Percentiles rank a stretch among this genome's conserved stretches.
phyloP scores from a whole-genome alignment of 2,797 vertebrate species.

The Tokudaia muenninki region DNA sequence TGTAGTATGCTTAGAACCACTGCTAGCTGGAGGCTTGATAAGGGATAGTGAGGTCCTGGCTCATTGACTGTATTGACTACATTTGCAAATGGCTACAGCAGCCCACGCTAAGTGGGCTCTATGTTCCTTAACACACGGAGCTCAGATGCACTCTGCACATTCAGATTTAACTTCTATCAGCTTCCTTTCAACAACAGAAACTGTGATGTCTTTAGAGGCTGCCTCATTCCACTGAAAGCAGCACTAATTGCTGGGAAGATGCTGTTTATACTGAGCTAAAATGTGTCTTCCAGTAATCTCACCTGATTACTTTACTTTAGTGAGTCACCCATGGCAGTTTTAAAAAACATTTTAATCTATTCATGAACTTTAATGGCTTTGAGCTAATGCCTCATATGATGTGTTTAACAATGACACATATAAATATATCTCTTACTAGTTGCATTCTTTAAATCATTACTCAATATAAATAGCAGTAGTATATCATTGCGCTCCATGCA shows the following conservation, averaged over 20 bases:
- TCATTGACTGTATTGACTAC: background rate
- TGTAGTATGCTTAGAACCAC: background rate
- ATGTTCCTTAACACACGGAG: background rate
- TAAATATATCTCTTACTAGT: background rate
- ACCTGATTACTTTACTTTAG: slow-evolving; percentile 23
- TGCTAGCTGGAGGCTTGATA: background rate
- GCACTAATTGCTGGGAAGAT: background rate
- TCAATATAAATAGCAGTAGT: background rate
- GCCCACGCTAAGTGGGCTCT: background rate
- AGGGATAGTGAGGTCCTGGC: background rate
- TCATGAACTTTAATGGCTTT: background rate
- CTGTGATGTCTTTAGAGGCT: background rate
- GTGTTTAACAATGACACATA: background rate
- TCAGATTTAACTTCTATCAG: background rate
- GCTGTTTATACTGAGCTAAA: slow-evolving; percentile 11
- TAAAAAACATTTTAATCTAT: slow-evolving; percentile 45
- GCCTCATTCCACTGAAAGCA: background rate
- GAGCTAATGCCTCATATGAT: slow-evolving; percentile 5
- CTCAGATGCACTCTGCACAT: no score
- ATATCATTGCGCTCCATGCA: background rate
- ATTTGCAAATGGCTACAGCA: background rate
- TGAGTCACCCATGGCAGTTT: background rate
- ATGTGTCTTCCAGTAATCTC: slow-evolving; percentile 19
- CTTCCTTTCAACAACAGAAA: background rate
- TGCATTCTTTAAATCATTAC: background rate